Base-by-base conservation (phyloP, 2,797 vertebrate genomes). In the Acomys russatus region DNA sequence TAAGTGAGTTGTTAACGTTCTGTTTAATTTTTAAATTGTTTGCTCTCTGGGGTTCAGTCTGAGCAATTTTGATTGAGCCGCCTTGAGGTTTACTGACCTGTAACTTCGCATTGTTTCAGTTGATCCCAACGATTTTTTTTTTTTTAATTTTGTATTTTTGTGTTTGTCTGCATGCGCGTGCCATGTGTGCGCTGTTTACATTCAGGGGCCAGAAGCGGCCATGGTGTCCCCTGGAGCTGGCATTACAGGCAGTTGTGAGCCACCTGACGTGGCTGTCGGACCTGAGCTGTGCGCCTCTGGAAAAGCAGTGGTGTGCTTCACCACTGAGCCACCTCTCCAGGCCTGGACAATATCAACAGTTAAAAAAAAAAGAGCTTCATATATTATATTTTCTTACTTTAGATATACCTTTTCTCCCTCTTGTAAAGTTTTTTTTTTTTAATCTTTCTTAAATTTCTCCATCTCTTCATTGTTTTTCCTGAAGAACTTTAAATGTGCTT, bases 381-480 rank as follows among this genome's bases (percentile, higher is more conserved):
- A 59, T 38, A 38, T 28, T 93, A 3, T 70, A 49, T 90, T 90
- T 83, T 90, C 51, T 54, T 61, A 86, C 70, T 88, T 35, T 61
- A 74, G 8, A 7, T 33, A 0, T 51, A 54, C 0, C 4, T 28
- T 59, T 74, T 92, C 4, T 87, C 79, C 71, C 11, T 54, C 66
- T 88, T n/a, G 85, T 77, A 91, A 63, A 79, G 3, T 80, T 88
- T 44, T 20, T 80, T 88, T 44, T 20, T 6, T 22, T 38, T 44
- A 44, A 17, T 88, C 8, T 61, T 23, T 90, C 12, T 12, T 94
- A 30, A 92, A 88, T 68, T 90, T 71, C 2, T 30, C 12, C 15
- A 49, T 89, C 10, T 95, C n/a, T 94, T 94, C 59, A 38, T 51
- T 33, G 7, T 17, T 88, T 84, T 93, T 94, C 51, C 4, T 68